A percentile compares a stretch with the other conserved stretches of the same genome.
These are phyloP conservation scores for Agelastica alni DNA, from an alignment of 2,888 invertebrate species.

Conservation along the genomic window DNA sequence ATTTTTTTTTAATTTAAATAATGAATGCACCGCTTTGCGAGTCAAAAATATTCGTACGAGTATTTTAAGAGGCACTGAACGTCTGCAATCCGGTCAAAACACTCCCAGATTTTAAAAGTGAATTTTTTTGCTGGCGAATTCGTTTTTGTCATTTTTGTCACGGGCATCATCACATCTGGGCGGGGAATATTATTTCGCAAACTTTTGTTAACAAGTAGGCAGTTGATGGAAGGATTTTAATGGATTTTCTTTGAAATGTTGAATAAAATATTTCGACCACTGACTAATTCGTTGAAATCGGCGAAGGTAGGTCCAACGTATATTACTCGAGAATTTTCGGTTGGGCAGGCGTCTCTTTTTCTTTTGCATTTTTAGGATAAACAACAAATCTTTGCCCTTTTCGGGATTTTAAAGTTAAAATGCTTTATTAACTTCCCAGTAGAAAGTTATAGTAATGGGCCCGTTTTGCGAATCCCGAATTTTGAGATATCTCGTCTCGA, in stretches of 20 bases:
- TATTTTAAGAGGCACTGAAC: constrained; percentile 8
- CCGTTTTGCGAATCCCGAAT: too few relatives aligned
- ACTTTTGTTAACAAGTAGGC: not conserved
- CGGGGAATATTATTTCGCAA: constrained; percentile 15
- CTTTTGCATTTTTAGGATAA: too few relatives aligned
- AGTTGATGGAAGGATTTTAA: not conserved
- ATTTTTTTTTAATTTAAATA: too few relatives aligned
- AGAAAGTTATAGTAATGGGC: too few relatives aligned
- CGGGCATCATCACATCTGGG: constrained; percentile 15
- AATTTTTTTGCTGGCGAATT: not conserved
- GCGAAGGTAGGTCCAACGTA: not conserved
- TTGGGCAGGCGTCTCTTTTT: not conserved
- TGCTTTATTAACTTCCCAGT: too few relatives aligned
- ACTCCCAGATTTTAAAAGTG: constrained; percentile 1
- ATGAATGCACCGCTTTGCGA: too few relatives aligned
- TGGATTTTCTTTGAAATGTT: constrained; percentile 2
- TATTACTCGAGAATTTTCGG: not conserved
- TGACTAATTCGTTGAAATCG: constrained; percentile 5
- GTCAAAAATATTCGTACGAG: too few relatives aligned
- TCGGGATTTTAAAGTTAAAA: too few relatives aligned
- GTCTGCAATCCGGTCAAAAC: constrained; percentile 10
- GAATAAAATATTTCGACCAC: constrained; percentile 5
- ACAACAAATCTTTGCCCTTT: too few relatives aligned
- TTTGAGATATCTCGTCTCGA: too few relatives aligned
- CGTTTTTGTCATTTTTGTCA: constrained; percentile 11